Conservation (phyloP, 2,113 vertebrate genomes). For the Coptodon bakossiorum region DNA sequence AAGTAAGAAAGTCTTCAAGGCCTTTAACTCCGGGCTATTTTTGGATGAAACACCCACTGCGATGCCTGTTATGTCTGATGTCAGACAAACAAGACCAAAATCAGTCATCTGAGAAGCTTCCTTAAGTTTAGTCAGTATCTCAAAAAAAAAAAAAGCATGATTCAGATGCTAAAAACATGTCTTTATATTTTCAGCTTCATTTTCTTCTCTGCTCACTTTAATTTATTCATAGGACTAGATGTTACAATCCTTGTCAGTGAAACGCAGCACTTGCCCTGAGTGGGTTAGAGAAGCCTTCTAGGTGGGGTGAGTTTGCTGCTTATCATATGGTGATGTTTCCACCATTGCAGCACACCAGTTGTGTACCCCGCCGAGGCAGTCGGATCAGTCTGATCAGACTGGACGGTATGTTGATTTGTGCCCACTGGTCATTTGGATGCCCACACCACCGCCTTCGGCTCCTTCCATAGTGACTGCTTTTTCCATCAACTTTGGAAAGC, state of each 20-base stretch:
- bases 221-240: not conserved
- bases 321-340: not conserved
- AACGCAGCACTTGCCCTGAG: not conserved
- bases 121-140: not conserved
- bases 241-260: not conserved
- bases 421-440: not conserved
- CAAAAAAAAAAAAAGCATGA: not conserved
- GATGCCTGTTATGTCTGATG: not conserved
- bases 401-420: not conserved
- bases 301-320: not conserved
- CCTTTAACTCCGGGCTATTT: not conserved
- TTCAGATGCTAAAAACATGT: not conserved
- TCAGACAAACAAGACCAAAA: not conserved
- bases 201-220: not conserved
- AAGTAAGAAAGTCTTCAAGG: not conserved
- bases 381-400: not conserved
- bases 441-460: not conserved
- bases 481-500: fast-evolving
- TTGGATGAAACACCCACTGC: not conserved
- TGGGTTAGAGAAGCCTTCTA: not conserved
- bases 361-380: not conserved
- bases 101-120: not conserved
- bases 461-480: not conserved
- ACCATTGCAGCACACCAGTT: not conserved
- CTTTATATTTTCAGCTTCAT: not conserved